Percentiles rank a stretch among this genome's conserved stretches.
phyloP scores from a whole-genome alignment of 2,888 invertebrate genomes.

The Euproctis similis region DNA sequence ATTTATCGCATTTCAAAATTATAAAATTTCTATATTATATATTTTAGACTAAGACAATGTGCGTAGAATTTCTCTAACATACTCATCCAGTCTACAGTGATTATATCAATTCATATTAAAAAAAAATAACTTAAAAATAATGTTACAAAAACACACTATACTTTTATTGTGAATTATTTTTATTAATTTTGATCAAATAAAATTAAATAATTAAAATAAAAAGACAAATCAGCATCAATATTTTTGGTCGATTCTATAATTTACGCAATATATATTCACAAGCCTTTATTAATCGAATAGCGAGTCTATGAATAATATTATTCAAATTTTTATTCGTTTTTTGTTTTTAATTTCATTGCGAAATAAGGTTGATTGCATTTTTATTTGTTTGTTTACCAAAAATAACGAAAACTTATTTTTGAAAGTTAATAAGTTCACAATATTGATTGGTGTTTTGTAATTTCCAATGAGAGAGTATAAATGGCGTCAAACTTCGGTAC shows the following conservation, averaged over 20 bases:
- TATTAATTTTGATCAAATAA: too few relatives aligned
- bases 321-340: not conserved
- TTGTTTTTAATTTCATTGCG: constrained; percentile 1
- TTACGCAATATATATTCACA: constrained; percentile 58
- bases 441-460: constrained; percentile 26
- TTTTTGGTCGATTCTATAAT: constrained; percentile 23
- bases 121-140: too few relatives aligned
- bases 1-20: constrained; percentile 17
- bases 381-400: too few relatives aligned
- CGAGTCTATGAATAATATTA: not conserved
- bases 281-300: constrained; percentile 37
- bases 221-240: constrained; percentile 5
- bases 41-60: constrained; percentile 36
- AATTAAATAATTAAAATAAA: too few relatives aligned
- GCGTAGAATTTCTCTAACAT: constrained; percentile 48
- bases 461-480: constrained; percentile 32
- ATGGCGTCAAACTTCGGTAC: constrained; percentile 39
- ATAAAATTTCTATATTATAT: constrained; percentile 24
- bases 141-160: too few relatives aligned
- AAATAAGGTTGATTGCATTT: not conserved
- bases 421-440: constrained; percentile 12
- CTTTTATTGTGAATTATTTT: too few relatives aligned
- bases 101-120: too few relatives aligned
- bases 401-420: constrained; percentile 1
- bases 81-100: constrained; percentile 24